A percentile compares a stretch with the other conserved stretches of the same genome.
Evolutionary conservation across 2,113 vertebrate genomes (phyloP).

Genomic region (Chrysochloris asiatica): DNA sequence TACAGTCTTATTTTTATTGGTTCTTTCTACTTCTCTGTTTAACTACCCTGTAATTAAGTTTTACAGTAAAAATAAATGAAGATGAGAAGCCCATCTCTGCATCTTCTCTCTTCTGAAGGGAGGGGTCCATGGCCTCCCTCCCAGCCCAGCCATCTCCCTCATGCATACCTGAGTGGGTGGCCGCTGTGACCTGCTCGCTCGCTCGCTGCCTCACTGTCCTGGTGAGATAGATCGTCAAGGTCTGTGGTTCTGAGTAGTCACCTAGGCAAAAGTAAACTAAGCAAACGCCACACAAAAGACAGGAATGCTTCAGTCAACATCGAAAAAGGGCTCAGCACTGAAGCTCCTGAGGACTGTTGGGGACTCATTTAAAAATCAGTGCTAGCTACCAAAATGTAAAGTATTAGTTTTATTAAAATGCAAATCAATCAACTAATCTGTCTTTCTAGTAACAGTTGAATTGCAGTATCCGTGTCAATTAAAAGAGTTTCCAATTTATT

Average conservation of each 20-base stretch:
- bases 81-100: not conserved
- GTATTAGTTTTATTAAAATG: constrained; percentile 83
- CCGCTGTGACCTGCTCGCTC: too few species aligned
- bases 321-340: constrained; percentile 60
- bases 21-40: not conserved
- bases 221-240: too few species aligned
- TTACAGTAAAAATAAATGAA: not conserved
- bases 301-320: constrained; percentile 66
- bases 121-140: not conserved
- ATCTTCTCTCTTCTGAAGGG: not conserved
- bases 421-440: constrained; percentile 82
- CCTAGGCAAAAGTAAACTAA: constrained; percentile 60
- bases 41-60: not conserved
- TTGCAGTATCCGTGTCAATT: constrained; percentile 81
- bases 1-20: not conserved
- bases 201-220: too few species aligned
- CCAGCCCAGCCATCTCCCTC: fast-evolving
- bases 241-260: not conserved
- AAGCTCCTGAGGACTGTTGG: constrained; percentile 65
- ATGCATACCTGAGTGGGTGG: fast-evolving
- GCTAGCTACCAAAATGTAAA: constrained; percentile 80
- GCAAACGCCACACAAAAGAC: constrained; percentile 59
- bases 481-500: constrained; percentile 82
- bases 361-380: constrained; percentile 78
- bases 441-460: constrained; percentile 80